A percentile compares a stretch with the other conserved stretches of the same genome.
Evolutionary conservation across 2,888 invertebrate species (phyloP).

Genomic region (Sabatieria punctata): DNA sequence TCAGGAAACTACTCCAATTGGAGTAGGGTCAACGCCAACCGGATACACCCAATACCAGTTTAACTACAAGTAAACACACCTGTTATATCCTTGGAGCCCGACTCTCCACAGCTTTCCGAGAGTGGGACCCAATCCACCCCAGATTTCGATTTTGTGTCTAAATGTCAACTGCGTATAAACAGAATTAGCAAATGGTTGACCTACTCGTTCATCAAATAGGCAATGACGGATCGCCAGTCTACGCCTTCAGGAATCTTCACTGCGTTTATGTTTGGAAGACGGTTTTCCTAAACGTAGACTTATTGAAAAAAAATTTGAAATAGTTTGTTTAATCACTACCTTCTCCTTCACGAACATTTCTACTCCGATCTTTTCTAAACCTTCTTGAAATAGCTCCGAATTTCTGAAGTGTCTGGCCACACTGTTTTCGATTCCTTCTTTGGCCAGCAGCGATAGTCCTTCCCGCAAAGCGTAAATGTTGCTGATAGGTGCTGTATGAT

Average conservation of each 20-base stretch:
- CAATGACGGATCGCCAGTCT: constrained; percentile 46
- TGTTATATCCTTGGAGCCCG: constrained; percentile 64
- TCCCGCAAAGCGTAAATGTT: constrained; percentile 61
- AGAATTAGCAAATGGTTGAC: no score
- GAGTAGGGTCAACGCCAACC: no score
- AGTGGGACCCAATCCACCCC: constrained; percentile 65
- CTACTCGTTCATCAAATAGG: constrained; percentile 51
- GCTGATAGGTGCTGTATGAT: constrained; percentile 68
- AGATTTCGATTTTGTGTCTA: constrained; percentile 53
- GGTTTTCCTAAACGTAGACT: constrained; percentile 41
- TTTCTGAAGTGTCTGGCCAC: constrained; percentile 48
- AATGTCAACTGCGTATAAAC: no score
- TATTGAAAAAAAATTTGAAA: no score
- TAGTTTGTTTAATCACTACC: no score
- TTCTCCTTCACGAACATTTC: constrained; percentile 51
- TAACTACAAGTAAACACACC: no score
- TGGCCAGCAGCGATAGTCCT: constrained; percentile 50
- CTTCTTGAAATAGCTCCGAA: constrained; percentile 46
- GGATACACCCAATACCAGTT: no score
- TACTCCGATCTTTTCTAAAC: no score
- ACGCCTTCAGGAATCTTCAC: constrained; percentile 48
- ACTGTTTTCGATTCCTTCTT: constrained; percentile 47
- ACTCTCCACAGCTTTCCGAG: constrained; percentile 60
- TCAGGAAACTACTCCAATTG: no score
- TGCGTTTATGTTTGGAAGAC: constrained; percentile 52